Conservation (phyloP, 2,888 invertebrate genomes). For the Acanthosepion esculentum region DNA sequence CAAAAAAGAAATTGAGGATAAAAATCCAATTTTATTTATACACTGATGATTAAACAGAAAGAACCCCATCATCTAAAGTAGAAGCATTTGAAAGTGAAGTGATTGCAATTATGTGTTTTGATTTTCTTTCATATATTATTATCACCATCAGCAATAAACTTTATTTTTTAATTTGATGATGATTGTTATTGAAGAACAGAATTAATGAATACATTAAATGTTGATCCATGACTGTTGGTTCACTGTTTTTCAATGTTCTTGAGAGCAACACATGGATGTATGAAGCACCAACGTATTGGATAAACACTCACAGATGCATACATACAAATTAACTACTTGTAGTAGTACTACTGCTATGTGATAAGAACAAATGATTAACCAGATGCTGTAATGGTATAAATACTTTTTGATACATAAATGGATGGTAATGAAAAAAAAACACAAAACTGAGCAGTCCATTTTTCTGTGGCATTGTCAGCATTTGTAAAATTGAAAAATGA, state of each 20-base stretch:
- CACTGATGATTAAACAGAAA: conserved; percentile 33
- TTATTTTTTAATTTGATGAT: not conserved
- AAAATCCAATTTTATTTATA: conserved; percentile 33
- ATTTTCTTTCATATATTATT: not conserved
- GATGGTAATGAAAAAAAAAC: not conserved
- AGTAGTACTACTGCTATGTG: conserved; percentile 7
- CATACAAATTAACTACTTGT: not conserved
- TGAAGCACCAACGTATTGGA: conserved; percentile 13
- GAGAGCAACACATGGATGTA: conserved; percentile 16
- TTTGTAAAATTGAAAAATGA: not conserved
- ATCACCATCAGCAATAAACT: not conserved
- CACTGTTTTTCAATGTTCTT: conserved; percentile 14
- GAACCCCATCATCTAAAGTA: conserved; percentile 14
- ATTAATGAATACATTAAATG: not conserved
- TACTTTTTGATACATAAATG: not conserved
- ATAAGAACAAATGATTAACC: not conserved
- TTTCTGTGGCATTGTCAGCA: conserved; percentile 2
- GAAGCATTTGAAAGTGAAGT: conserved; percentile 19
- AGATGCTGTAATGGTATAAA: conserved; percentile 33
- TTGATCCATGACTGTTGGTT: not conserved
- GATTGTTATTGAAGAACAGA: not conserved
- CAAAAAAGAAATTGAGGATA: not conserved
- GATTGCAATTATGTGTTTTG: not conserved
- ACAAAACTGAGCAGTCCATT: not conserved
- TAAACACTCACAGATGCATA: conserved; percentile 17